Percentiles rank a stretch among this genome's conserved stretches.
phyloP scores from a whole-genome alignment of 2,797 vertebrate genomes.

The Leucoraja ocellata region DNA sequence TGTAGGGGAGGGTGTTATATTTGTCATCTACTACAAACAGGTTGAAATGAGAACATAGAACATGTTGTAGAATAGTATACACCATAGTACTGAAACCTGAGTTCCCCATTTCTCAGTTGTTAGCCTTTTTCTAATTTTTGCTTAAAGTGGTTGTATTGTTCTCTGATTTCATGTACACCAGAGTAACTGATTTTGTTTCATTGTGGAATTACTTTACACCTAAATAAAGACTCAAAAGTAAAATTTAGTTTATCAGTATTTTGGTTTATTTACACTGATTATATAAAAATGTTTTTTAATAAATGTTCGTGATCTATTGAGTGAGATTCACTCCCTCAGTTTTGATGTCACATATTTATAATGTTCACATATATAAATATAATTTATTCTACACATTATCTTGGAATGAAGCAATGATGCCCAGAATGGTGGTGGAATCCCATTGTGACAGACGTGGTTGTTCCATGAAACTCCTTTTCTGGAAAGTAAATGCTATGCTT shows the following conservation, averaged over 20 bases:
- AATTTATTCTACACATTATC: too few species aligned
- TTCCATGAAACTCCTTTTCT: too few species aligned
- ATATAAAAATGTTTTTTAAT: not conserved
- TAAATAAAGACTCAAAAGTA: conserved; percentile 85
- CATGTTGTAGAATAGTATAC: conserved; percentile 70
- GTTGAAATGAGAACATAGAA: conserved; percentile 46
- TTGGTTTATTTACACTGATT: conserved; percentile 32
- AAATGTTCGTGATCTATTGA: too few species aligned
- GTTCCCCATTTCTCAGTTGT: conserved; percentile 70
- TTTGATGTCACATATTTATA: too few species aligned
- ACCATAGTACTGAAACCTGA: conserved; percentile 66
- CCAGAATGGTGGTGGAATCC: too few species aligned
- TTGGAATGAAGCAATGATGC: too few species aligned
- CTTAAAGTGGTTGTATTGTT: conserved; percentile 79
- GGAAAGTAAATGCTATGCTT: too few species aligned
- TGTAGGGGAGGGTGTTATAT: conserved; percentile 45
- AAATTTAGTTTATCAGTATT: conserved; percentile 44
- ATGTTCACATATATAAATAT: too few species aligned
- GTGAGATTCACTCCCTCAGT: too few species aligned
- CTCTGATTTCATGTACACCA: conserved; percentile 86
- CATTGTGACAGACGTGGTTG: too few species aligned
- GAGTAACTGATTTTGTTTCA: conserved; percentile 94
- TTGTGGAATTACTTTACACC: conserved; percentile 98
- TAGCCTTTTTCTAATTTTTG: conserved; percentile 60
- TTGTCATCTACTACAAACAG: conserved; percentile 52